These are phyloP conservation scores for Melanerpes formicivorus DNA, from an alignment of 2,113 vertebrate species.

Conservation along the genomic window DNA sequence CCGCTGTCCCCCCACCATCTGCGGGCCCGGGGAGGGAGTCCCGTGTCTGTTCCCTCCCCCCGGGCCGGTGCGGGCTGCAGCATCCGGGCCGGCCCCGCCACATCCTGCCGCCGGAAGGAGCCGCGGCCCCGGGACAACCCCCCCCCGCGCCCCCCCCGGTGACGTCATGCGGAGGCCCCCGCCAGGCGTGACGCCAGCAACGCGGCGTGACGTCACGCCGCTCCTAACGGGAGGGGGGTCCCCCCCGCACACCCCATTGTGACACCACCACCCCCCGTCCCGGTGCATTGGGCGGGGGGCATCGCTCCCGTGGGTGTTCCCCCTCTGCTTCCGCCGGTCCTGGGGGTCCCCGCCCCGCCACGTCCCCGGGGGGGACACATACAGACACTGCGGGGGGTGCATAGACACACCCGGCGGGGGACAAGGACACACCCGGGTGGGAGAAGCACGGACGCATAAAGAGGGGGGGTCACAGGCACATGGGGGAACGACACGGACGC, in stretches of 20 bases:
- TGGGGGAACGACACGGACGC: neutral
- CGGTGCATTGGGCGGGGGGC: no score
- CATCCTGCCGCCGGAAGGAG: conserved; percentile 50
- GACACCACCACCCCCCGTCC: no score
- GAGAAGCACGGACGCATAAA: neutral
- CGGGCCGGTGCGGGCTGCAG: conserved; percentile 67
- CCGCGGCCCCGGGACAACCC: conserved; percentile 17
- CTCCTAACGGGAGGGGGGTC: neutral
- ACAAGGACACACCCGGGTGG: neutral
- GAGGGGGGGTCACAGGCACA: neutral
- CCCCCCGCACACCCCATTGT: neutral
- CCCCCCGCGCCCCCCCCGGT: neutral
- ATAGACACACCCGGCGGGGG: neutral
- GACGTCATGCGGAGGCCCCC: neutral
- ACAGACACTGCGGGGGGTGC: neutral
- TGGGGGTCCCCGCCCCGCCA: neutral
- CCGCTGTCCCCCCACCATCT: neutral
- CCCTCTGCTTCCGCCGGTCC: neutral
- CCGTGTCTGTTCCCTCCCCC: neutral
- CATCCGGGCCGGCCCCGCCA: conserved; percentile 26
- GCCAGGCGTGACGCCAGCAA: neutral
- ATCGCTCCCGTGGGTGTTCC: neutral
- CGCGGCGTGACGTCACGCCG: neutral
- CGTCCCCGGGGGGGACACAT: neutral
- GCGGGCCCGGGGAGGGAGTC: conserved; percentile 23